These are phyloP conservation scores for Sciurus carolinensis DNA, from an alignment of 2,797 vertebrate genomes.

Conservation along the genomic window DNA sequence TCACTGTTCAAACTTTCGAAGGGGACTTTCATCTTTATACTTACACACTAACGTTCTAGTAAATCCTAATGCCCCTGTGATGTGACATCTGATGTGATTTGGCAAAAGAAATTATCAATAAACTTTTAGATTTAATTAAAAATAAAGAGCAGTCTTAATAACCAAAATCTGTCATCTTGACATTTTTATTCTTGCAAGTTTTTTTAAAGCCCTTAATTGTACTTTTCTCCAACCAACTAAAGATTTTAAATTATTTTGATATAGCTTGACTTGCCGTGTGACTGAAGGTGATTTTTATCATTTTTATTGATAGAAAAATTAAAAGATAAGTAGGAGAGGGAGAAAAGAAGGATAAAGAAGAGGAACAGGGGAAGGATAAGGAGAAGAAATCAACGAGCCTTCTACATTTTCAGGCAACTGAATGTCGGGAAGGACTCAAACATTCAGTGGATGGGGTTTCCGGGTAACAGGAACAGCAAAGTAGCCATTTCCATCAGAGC, in stretches of 20 bases:
- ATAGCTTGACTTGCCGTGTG: not conserved
- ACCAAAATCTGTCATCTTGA: not conserved
- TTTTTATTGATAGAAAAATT: not conserved
- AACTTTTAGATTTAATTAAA: not conserved
- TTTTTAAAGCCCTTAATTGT: not conserved
- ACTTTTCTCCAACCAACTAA: not conserved
- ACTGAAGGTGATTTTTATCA: not conserved
- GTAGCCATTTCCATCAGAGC: not conserved
- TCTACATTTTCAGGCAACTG: not conserved
- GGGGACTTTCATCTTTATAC: not conserved
- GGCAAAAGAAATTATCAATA: not conserved
- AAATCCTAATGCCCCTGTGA: not conserved
- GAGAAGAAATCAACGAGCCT: not conserved
- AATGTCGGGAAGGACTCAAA: not conserved
- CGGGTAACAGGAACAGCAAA: not conserved
- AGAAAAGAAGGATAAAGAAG: too few relatives aligned
- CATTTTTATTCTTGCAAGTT: not conserved
- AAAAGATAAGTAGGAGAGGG: not conserved
- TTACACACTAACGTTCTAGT: not conserved
- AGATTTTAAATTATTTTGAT: not conserved
- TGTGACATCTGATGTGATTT: not conserved
- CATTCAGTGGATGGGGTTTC: not conserved
- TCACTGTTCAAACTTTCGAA: not conserved
- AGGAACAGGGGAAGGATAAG: not conserved
- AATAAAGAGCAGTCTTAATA: not conserved